phyloP scores from a whole-genome alignment of 2,113 vertebrate species.

The Nannospalax galili region DNA sequence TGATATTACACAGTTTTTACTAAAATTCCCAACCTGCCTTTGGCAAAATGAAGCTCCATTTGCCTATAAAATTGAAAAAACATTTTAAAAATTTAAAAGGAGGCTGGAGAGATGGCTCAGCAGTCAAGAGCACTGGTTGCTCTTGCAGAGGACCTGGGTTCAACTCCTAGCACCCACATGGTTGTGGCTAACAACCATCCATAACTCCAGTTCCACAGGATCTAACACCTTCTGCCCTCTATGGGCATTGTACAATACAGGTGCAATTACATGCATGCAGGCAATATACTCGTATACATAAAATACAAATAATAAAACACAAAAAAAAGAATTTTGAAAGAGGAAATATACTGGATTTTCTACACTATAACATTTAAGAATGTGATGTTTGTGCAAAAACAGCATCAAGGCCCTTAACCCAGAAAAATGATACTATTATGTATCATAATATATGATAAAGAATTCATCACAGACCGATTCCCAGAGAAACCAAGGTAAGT shows the following conservation, averaged over 20 bases:
- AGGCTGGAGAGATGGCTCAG: neutral
- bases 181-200: too few species aligned
- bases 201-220: too few species aligned
- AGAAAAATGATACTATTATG: neutral
- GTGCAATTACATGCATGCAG: too few species aligned
- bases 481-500: neutral
- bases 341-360: neutral
- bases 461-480: constrained; percentile 26
- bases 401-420: neutral
- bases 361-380: constrained; percentile 43
- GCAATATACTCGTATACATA: too few species aligned
- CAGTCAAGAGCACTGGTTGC: too few species aligned
- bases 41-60: constrained; percentile 1
- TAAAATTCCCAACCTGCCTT: constrained; percentile 19
- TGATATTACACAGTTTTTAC: neutral
- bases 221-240: too few species aligned
- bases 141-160: too few species aligned
- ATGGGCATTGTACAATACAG: too few species aligned
- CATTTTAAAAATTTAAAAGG: constrained; percentile 37
- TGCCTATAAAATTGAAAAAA: constrained; percentile 25
- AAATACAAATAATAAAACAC: too few species aligned
- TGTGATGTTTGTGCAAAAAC: neutral
- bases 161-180: too few species aligned
- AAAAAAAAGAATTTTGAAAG: constrained; percentile 6
- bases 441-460: constrained; percentile 36